Base-by-base conservation (phyloP, 2,113 vertebrate genomes). In the Epinephelus moara region DNA sequence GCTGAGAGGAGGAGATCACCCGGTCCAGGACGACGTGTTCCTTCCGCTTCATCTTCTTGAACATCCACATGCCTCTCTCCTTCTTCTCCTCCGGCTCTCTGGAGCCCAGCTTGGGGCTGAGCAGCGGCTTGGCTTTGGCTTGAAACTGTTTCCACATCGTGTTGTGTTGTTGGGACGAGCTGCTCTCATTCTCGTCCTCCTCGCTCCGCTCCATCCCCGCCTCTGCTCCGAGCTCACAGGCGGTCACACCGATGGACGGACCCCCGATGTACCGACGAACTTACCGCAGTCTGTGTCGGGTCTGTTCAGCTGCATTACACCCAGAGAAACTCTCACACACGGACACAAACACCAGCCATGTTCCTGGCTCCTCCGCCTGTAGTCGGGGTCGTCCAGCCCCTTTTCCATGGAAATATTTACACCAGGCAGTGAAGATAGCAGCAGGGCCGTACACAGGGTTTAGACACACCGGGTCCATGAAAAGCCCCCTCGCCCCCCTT, bases 1-100 rank as follows among this genome's bases (percentile, higher is more conserved):
- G 98, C 89, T 98, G 97, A 0, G 98, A 98, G 25, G 96, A 97
- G 2, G 97, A 98, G 71, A 97, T 95, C 52, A 96, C 94, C 18
- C 97, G 95, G 88, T 97, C 96, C 82, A 97, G 91, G 70, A 83
- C 95, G 53, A 86, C 95, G 67, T 94, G 93, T 33, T 92, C 93
- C 81, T 88, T 92, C 81, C 94, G 90, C 60, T 91, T 94, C 69
- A 94, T 95, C 91, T 88, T 96, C 63, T 92, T 94, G 86, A 95
- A 94, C 94, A 95, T 92, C 88, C 93, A 94, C 84, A 90, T 83
- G 70, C 94, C 82, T 12, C 92, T 75, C 59, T 95, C 88, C 75
- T 84, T 85, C 80, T 84, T 86, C n/a, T 88, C 76, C 61, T 88
- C 96, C 15, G 96, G 95, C 71, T 93, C 95, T 81, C 93, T 92